Percentiles rank a stretch among this genome's conserved stretches.
Evolutionary conservation across 2,888 invertebrate species (phyloP).

Genomic region (Drosophila koepferae): DNA sequence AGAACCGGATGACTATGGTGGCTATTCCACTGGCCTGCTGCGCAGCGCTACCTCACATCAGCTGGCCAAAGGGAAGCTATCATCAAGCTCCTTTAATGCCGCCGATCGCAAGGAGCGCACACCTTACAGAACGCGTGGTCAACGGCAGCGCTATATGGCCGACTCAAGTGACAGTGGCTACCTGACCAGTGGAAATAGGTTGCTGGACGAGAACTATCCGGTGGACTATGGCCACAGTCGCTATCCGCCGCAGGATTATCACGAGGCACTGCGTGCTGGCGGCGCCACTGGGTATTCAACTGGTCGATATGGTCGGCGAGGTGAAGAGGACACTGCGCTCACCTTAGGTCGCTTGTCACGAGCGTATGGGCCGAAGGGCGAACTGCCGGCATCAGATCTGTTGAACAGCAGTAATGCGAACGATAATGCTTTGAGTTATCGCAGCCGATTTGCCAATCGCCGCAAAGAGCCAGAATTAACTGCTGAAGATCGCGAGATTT

Average conservation of each 20-base stretch:
- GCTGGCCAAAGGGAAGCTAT: slow-evolving; percentile 86
- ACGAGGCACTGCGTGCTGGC: slow-evolving; percentile 76
- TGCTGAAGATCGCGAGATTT: slow-evolving; percentile 83
- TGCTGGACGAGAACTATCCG: slow-evolving; percentile 82
- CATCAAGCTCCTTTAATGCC: slow-evolving; percentile 86
- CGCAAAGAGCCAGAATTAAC: slow-evolving; percentile 74
- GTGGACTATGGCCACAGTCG: slow-evolving; percentile 76
- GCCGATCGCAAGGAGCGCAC: slow-evolving; percentile 85
- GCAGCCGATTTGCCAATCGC: slow-evolving; percentile 81
- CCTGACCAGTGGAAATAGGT: slow-evolving; percentile 71
- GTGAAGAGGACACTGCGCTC: slow-evolving; percentile 59
- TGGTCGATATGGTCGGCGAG: slow-evolving; percentile 72
- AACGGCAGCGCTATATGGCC: slow-evolving; percentile 80
- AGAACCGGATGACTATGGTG: slow-evolving; percentile 87
- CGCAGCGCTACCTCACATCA: slow-evolving; percentile 91
- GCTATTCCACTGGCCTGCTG: slow-evolving; percentile 85
- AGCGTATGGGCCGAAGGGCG: slow-evolving; percentile 78
- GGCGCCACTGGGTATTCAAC: slow-evolving; percentile 75
- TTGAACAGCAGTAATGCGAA: slow-evolving; percentile 43
- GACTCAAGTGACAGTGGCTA: slow-evolving; percentile 83
- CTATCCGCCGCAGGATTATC: slow-evolving; percentile 80
- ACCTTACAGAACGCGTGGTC: slow-evolving; percentile 82
- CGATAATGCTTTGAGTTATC: slow-evolving; percentile 55
- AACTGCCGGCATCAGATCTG: slow-evolving; percentile 43
- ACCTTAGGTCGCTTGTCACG: slow-evolving; percentile 49